A percentile compares a stretch with the other conserved stretches of the same genome.
These are phyloP conservation scores for Rhadinocentrus ornatus DNA, from an alignment of 2,797 vertebrate genomes.

Conservation along the genomic window DNA sequence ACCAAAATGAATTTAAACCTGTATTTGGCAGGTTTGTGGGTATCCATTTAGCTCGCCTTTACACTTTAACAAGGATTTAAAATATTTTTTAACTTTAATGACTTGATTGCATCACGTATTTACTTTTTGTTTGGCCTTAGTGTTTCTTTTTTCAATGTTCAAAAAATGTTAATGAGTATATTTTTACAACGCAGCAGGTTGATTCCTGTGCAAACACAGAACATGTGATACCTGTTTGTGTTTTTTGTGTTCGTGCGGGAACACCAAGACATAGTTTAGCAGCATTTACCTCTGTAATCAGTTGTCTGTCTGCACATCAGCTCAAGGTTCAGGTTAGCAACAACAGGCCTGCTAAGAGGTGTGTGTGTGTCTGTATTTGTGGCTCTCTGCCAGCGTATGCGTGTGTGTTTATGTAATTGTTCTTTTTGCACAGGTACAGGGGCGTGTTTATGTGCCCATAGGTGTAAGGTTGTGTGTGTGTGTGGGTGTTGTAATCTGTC, in stretches of 20 bases:
- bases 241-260: background rate
- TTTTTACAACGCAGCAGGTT: constrained; percentile 6
- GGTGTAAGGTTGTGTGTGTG: constrained; percentile 33
- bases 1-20: background rate
- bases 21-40: background rate
- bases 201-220: constrained; percentile 17
- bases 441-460: constrained; percentile 16
- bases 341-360: constrained; percentile 37
- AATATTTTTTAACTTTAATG: background rate
- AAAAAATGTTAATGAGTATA: background rate
- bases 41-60: background rate
- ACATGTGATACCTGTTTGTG: background rate
- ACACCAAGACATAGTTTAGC: constrained; percentile 66
- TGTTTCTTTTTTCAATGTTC: background rate
- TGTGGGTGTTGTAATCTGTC: constrained; percentile 74
- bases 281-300: constrained; percentile 62
- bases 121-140: background rate
- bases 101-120: background rate
- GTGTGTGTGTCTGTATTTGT: constrained; percentile 16
- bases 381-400: constrained; percentile 9
- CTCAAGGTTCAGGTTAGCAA: constrained; percentile 65
- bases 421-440: constrained; percentile 43
- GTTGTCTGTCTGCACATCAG: constrained; percentile 60
- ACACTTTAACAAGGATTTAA: background rate
- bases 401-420: constrained; percentile 37